Conservation (phyloP, 2,113 vertebrate genomes). For the Tetrax tetrax region DNA sequence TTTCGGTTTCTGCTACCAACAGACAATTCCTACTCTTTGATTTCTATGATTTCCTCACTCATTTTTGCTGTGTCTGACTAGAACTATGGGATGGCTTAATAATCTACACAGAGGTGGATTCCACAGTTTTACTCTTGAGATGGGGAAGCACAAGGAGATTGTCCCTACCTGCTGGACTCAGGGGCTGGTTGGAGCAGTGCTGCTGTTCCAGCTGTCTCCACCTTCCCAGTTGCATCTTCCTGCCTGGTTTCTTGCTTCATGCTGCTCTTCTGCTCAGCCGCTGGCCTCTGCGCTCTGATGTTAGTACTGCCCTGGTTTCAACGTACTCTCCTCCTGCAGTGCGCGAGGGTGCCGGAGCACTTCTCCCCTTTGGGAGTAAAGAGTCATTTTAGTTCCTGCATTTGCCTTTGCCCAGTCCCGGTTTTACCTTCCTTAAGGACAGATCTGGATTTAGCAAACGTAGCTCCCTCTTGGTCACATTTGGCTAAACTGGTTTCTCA, state of each 20-base stretch:
- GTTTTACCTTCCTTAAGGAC: not conserved
- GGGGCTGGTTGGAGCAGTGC: not conserved
- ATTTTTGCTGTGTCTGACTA: not conserved
- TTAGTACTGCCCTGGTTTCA: not conserved
- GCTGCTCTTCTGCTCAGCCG: not conserved
- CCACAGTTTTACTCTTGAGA: not conserved
- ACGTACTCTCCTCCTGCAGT: fast-evolving
- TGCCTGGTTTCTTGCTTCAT: not conserved
- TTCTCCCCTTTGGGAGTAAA: not conserved
- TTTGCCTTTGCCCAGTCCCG: not conserved
- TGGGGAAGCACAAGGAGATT: not conserved
- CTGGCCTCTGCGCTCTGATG: not conserved
- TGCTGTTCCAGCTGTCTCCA: not conserved
- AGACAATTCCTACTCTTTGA: not conserved
- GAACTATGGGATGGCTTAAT: not conserved
- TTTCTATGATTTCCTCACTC: not conserved
- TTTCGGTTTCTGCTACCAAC: not conserved
- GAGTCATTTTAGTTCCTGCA: not conserved
- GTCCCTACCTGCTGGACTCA: not conserved
- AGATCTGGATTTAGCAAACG: not conserved
- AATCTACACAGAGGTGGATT: not conserved
- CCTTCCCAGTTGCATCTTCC: not conserved
- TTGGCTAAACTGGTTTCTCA: not conserved
- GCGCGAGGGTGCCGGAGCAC: fast-evolving
- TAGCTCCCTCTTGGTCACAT: not conserved